These are phyloP conservation scores for Coranthus polyacanthus DNA, from an alignment of 2,797 vertebrate species.

Conservation along the genomic window DNA sequence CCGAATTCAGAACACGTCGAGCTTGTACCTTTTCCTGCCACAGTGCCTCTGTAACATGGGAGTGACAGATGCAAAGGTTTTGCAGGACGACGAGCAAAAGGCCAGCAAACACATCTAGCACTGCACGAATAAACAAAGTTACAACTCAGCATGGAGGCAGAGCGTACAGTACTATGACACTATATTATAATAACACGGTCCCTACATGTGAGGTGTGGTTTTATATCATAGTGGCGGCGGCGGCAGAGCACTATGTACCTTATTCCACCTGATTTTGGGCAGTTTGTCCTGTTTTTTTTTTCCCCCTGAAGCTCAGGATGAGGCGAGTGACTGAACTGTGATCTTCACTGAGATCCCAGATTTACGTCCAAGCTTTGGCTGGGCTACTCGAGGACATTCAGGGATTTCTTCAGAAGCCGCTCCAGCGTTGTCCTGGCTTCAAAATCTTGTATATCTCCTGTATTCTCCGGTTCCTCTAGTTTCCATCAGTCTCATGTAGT, in stretches of 20 bases:
- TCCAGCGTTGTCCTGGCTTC: constrained; percentile 40
- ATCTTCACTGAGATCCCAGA: constrained; percentile 39
- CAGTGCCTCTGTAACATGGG: constrained; percentile 26
- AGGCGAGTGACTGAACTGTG: constrained; percentile 36
- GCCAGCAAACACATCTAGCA: no score
- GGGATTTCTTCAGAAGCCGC: constrained; percentile 26
- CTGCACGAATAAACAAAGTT: neutral
- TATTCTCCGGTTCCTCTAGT: constrained; percentile 33
- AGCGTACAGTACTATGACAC: no score
- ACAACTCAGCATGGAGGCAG: neutral
- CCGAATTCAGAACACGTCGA: constrained; percentile 52
- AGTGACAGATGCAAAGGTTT: constrained; percentile 24
- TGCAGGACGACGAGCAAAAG: constrained; percentile 9
- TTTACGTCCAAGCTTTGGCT: constrained; percentile 48
- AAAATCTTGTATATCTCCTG: constrained; percentile 38
- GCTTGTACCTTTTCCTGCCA: constrained; percentile 32
- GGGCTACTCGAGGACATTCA: constrained; percentile 11
- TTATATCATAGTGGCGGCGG: neutral
- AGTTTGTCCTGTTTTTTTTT: constrained; percentile 23
- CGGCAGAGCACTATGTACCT: no score
- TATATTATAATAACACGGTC: no score
- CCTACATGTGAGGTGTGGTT: no score
- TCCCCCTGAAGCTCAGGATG: constrained; percentile 26
- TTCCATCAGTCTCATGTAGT: constrained; percentile 6
- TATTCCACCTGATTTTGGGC: constrained; percentile 12